A percentile compares a stretch with the other conserved stretches of the same genome.
Evolutionary conservation across 2,797 vertebrate genomes (phyloP).

Genomic region (Halcyon smyrnensis): DNA sequence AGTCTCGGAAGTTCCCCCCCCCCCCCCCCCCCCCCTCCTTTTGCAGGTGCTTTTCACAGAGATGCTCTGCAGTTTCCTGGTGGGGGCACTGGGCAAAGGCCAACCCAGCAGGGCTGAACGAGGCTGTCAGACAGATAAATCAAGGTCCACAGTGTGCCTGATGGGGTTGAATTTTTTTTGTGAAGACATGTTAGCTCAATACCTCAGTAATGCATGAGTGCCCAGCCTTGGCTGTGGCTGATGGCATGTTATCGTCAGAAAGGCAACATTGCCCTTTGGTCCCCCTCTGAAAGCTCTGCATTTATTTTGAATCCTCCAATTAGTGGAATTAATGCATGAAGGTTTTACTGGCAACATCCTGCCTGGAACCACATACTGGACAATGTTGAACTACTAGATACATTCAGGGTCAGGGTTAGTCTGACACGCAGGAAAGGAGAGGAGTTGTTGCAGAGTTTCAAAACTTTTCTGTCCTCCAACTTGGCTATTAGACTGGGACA

Average conservation of each 20-base stretch:
- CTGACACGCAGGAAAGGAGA: background rate
- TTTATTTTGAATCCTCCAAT: slow-evolving; percentile 13
- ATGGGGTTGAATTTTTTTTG: background rate
- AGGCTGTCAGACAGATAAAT: background rate
- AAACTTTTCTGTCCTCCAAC: background rate
- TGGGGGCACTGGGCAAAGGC: background rate
- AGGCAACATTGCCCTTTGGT: background rate
- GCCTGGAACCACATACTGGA: background rate
- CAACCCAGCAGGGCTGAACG: background rate
- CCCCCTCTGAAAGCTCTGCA: background rate
- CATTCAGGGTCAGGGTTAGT: background rate
- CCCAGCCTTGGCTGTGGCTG: background rate
- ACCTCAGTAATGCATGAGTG: fast-evolving
- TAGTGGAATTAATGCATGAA: background rate
- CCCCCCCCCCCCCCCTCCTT: background rate
- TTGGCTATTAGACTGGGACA: background rate
- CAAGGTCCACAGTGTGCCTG: background rate
- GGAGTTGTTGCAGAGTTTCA: background rate
- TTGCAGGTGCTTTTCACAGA: background rate
- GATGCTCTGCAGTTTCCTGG: background rate
- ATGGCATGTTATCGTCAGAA: background rate
- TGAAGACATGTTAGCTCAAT: background rate
- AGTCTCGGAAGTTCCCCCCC: background rate
- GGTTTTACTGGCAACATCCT: slow-evolving; percentile 16
- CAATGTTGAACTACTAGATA: background rate